Conservation (phyloP, 2,797 vertebrate genomes). For the Carcharodon carcharias region DNA sequence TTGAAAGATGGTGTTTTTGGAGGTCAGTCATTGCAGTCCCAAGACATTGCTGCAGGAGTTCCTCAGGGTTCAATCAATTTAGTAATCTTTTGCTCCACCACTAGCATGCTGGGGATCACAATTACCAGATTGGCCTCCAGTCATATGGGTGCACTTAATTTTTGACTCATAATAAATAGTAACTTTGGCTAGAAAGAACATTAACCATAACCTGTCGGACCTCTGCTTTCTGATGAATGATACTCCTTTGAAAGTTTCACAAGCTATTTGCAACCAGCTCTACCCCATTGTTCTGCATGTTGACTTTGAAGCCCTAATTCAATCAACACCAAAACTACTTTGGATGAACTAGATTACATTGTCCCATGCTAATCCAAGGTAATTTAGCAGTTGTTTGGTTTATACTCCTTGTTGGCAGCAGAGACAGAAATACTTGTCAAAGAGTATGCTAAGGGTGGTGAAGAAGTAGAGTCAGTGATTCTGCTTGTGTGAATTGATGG, state of each 20-base stretch:
- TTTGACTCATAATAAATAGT: background rate
- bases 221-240: background rate
- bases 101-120: background rate
- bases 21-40: background rate
- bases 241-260: background rate
- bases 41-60: background rate
- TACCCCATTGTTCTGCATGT: background rate
- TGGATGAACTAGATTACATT: background rate
- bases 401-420: background rate
- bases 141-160: background rate
- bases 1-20: background rate
- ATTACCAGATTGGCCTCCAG: background rate
- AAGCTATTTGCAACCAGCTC: background rate
- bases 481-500: background rate
- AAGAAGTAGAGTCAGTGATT: background rate
- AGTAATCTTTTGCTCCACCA: background rate
- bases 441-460: background rate
- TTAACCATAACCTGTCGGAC: too few species aligned
- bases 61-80: background rate
- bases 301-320: background rate
- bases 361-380: background rate
- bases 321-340: background rate
- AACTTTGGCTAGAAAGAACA: background rate
- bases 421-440: background rate
- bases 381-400: background rate